Base-by-base conservation (phyloP, 2,797 vertebrate genomes). In the Pitangus sulphuratus region DNA sequence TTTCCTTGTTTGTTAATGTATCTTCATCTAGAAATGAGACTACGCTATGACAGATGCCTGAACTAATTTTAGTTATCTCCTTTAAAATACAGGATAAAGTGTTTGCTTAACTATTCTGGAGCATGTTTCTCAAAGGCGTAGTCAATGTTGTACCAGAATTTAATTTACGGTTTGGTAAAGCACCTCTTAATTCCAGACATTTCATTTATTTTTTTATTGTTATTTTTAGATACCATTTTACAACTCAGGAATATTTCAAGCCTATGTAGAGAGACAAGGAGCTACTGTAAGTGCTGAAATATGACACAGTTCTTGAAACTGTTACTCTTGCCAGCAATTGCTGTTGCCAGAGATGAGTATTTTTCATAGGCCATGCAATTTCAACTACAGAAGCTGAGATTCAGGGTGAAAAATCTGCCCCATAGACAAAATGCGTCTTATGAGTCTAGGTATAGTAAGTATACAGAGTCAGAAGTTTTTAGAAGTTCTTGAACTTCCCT, bases 191-290 rank as follows among this genome's bases (percentile, higher is more conserved):
- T 93, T 70, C 30, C 47, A 87, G 50, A 35, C 10, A 39, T 24
- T 60, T 84, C 28, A 39, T 35, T 45, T 39, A 6, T 56, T 90
- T 35, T 57, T 58, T 85, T 51, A 30, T 89, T 93, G 82, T 93
- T 90, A 26, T 96, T 96, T 95, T 96, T 92, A 99, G 99, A 96
- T 98, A 91, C n/a, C 97, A 4, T 99, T 98, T 97, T 98, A 98
- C 56, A 98, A 98, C 91, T 98, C 80, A 77, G 98, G 99, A 71
- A 93, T 98, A 96, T 97, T 99, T 69, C 98, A 98, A 96, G 84
- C 90, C 60, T 98, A 97, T 65, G 40, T 97, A 83, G 97, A 98
- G 93, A 98, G 98, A 90, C 97, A 96, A 11, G 50, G 89, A 95
- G 98, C 99, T 84, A 98, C 98, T 81, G 99, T 99, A 98, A 97